Percentiles rank a stretch among this genome's conserved stretches.
Evolutionary conservation across 2,797 vertebrate species (phyloP).

Genomic region (Alfaro cultratus): DNA sequence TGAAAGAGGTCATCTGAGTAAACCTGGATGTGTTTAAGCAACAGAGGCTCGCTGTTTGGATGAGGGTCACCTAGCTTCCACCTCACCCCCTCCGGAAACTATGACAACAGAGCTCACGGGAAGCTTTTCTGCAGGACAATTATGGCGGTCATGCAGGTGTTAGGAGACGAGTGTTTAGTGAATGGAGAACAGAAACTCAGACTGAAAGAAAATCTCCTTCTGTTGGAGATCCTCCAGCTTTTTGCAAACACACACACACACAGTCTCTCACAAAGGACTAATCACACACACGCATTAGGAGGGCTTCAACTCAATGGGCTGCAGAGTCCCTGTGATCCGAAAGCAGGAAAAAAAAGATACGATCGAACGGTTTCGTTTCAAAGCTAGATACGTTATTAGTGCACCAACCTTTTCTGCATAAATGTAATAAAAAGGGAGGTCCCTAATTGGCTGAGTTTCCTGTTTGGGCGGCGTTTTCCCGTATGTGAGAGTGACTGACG

Average conservation of each 20-base stretch:
- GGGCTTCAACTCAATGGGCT: slow-evolving; percentile 64
- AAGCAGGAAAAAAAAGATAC: slow-evolving; percentile 10
- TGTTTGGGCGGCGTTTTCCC: slow-evolving; percentile 41
- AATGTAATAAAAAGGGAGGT: not conserved
- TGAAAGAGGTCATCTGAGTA: slow-evolving; percentile 63
- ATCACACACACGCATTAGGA: slow-evolving; percentile 80
- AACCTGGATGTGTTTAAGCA: slow-evolving; percentile 56
- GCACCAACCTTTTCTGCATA: not conserved
- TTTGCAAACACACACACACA: slow-evolving; percentile 66
- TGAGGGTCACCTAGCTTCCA: slow-evolving; percentile 80
- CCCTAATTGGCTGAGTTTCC: slow-evolving; percentile 21
- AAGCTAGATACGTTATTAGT: not conserved
- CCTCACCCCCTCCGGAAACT: slow-evolving; percentile 57
- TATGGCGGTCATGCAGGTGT: slow-evolving; percentile 66
- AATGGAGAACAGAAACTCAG: slow-evolving; percentile 66
- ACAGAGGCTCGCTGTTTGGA: slow-evolving; percentile 60
- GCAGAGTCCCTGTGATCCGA: slow-evolving; percentile 44
- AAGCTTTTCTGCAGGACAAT: slow-evolving; percentile 71
- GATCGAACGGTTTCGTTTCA: not conserved
- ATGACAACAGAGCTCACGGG: slow-evolving; percentile 70
- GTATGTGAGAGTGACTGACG: slow-evolving; percentile 34
- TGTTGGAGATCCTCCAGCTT: not conserved
- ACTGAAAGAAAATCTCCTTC: slow-evolving; percentile 48
- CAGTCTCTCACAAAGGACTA: slow-evolving; percentile 80
- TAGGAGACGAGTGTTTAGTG: slow-evolving; percentile 71